A percentile compares a stretch with the other conserved stretches of the same genome.
Evolutionary conservation across 2,113 vertebrate species (phyloP).

Genomic region (Theropithecus gelada): DNA sequence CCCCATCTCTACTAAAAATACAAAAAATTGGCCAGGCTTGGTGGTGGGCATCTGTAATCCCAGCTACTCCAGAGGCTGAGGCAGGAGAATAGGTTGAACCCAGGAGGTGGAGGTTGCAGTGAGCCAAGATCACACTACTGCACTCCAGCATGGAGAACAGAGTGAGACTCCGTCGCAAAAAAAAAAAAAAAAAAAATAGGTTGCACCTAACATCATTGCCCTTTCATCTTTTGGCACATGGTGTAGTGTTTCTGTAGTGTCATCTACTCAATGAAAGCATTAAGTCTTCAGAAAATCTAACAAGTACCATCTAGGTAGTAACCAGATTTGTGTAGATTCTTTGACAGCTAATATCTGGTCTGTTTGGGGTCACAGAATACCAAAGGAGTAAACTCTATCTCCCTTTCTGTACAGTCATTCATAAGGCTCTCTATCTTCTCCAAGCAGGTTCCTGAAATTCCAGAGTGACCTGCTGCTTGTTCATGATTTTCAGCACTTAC

Average conservation of each 20-base stretch:
- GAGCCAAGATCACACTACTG: too few species aligned
- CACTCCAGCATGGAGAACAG: too few species aligned
- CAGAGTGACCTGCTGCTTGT: neutral
- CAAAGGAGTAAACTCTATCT: neutral
- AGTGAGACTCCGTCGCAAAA: too few species aligned
- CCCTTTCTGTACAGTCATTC: neutral
- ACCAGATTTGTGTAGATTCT: neutral
- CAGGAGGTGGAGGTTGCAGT: too few species aligned
- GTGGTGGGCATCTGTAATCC: too few species aligned
- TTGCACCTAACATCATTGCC: neutral
- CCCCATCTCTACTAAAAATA: too few species aligned
- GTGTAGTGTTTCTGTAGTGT: rapidly evolving
- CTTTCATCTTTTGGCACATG: neutral
- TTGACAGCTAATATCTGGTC: neutral
- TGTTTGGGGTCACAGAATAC: neutral
- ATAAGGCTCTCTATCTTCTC: neutral
- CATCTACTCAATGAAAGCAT: neutral
- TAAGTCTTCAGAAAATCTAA: neutral
- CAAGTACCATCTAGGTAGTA: neutral
- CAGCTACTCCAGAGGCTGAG: too few species aligned
- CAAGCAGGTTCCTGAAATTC: neutral
- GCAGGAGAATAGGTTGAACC: too few species aligned
- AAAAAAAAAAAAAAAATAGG: too few species aligned
- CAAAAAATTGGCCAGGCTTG: too few species aligned
- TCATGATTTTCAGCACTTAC: neutral